These are phyloP conservation scores for Pituophis catenifer DNA, from an alignment of 2,113 vertebrate species.

Conservation along the genomic window DNA sequence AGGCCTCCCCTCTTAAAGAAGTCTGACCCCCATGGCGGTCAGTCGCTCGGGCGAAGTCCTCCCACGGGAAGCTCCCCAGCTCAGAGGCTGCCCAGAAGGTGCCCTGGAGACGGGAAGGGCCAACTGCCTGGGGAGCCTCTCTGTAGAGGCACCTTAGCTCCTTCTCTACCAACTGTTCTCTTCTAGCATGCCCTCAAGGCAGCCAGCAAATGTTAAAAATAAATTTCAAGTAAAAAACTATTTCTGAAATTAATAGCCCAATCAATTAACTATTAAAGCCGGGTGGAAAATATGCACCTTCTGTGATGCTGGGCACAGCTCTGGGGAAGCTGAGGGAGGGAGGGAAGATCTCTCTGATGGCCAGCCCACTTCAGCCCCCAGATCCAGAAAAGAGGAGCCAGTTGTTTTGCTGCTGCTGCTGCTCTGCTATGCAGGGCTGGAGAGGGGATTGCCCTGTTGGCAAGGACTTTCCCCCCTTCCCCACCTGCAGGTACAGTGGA, in stretches of 20 bases:
- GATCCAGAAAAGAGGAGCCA: neutral
- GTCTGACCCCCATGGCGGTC: constrained; percentile 76
- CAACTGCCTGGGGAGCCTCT: neutral
- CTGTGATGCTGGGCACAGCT: neutral
- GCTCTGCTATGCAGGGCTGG: neutral
- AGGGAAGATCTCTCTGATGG: neutral
- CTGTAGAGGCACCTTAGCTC: neutral
- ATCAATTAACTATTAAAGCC: neutral
- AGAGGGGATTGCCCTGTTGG: neutral
- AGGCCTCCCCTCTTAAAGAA: constrained; percentile 84
- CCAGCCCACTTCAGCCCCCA: neutral
- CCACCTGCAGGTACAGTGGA: neutral
- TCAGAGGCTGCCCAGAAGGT: neutral
- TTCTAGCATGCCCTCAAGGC: neutral
- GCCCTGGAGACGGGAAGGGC: rapidly evolving
- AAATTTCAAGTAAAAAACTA: neutral
- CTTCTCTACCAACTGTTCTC: neutral
- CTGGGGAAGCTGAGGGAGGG: neutral
- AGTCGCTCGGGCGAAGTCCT: constrained; percentile 46
- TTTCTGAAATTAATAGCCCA: neutral
- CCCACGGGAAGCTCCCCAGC: neutral
- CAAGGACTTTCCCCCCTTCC: neutral
- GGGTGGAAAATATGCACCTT: neutral
- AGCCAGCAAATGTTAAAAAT: neutral
- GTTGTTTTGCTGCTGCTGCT: no score